These are phyloP conservation scores for Serilophus lunatus DNA, from an alignment of 2,113 vertebrate genomes.

Conservation along the genomic window DNA sequence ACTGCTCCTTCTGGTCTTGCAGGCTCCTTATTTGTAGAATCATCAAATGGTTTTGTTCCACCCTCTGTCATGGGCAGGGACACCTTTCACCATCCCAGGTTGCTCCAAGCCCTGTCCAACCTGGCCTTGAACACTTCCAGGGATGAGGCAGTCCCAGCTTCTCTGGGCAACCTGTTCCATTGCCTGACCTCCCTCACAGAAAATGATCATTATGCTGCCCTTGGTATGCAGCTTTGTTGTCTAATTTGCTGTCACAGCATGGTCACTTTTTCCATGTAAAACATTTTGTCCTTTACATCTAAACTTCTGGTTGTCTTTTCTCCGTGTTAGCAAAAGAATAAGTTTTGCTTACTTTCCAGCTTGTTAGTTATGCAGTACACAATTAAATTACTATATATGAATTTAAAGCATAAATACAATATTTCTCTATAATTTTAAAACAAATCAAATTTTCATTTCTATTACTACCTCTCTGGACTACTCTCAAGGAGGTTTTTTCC, in stretches of 20 bases:
- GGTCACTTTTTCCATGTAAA: background rate
- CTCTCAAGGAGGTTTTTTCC: too few relatives aligned
- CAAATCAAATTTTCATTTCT: too few relatives aligned
- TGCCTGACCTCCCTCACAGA: background rate
- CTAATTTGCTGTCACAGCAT: background rate
- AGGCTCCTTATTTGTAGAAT: background rate
- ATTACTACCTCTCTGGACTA: too few relatives aligned
- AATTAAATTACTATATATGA: too few relatives aligned
- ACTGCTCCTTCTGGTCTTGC: background rate
- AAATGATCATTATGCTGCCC: background rate
- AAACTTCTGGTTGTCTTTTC: too few relatives aligned
- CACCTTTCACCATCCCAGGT: background rate
- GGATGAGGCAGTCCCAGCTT: background rate
- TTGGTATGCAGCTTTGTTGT: accelerated
- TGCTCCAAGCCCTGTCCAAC: background rate
- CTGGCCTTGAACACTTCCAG: background rate
- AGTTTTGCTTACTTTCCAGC: too few relatives aligned
- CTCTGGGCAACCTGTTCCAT: background rate
- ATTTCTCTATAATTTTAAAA: too few relatives aligned
- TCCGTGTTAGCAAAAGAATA: too few relatives aligned
- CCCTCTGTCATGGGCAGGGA: background rate
- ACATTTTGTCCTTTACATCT: background rate
- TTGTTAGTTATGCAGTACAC: too few relatives aligned
- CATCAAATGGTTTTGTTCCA: background rate
- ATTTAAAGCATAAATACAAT: too few relatives aligned